Base-by-base conservation (phyloP, 2,113 vertebrate species). In the Plecturocebus donacophilus region DNA sequence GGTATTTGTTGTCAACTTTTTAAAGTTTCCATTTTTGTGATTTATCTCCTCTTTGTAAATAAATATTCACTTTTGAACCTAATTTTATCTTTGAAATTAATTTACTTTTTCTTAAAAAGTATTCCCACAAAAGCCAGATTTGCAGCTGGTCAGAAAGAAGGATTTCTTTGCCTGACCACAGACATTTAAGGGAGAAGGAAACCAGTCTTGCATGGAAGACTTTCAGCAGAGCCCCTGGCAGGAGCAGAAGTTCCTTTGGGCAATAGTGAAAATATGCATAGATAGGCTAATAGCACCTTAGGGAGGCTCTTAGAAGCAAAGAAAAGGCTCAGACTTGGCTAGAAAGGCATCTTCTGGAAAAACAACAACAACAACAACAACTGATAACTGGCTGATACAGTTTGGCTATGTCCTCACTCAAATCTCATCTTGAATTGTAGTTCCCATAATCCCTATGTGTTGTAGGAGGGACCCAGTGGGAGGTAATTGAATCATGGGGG, bases 31-130 rank as follows among this genome's bases (percentile, higher is more conserved):
- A 73, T 45, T 94, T 94, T 56, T 75, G 14, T 92, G 45, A 80
- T 58, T 94, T 90, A 42, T 92, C 87, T 94, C 52, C 40, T 97
- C 61, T 21, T 1, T 47, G 40, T 82, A 83, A 81, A 83, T 87
- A 92, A 94, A 87, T 84, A 91, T 54, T 89, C 6, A 92, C 47
- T 79, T 94, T 49, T 76, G 40, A 81, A 76, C 25, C 61, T 54
- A 91, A 47, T 70, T 93, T 82, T 61, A 21, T 81, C 58, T 91
- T 91, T 91, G n/a, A 89, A 93, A 96, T 93, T 56, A 81, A 49
- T 58, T 89, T 94, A 83, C 25, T 77, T 92, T 71, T 79, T 79
- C 17, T 49, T 49, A 49, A 49, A 49, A 45, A 79, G 45, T 40
- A 95, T 68, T 73, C 40, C 80, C 71, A 76, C 70, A 83, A 97